Base-by-base conservation (phyloP, 2,888 invertebrate genomes). In the Pecten maximus region DNA sequence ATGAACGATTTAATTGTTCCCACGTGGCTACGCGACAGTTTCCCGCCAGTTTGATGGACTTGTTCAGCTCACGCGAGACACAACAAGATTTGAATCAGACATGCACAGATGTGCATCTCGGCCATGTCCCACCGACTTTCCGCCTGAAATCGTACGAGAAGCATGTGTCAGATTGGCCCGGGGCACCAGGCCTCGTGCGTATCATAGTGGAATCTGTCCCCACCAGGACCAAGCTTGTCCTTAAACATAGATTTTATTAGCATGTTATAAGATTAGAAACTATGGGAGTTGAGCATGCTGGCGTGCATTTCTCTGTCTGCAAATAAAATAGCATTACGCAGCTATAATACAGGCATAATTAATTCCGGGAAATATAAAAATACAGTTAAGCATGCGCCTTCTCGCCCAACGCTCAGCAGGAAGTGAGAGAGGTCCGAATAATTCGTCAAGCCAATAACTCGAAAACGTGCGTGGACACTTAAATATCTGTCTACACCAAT, bases 1-100 rank as follows among this genome's bases (percentile, higher is more conserved):
- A 74, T 74, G 74, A 35, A 10, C 74, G 74, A 35, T 74, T 35
- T 28, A 74, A 74, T 74, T 74, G 74, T 74, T 35, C 74, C 74
- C 74, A 15, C 35, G 74, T 74, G 74, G 74, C 74, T 0, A 35
- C 35, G 35, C 74, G 74, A 74, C 74, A 74, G 74, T 74, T 74
- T 74, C 74, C 74, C 74, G 74, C 74, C 74, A 74, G 10, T 74
- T 74, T 74, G 74, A 74, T 74, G 74, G 74, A 74, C 74, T 28
- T 35, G 74, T 35, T 74, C 74, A 74, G 19, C 28, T 74, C 74
- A 74, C 28, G 74, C 35, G 74, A 28, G 28, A 74, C 74, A 74
- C 74, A 35, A 35, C 74, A 28, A 74, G 74, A 74, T 74, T 35
- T 74, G 74, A 28, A 74, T 74, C 74, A 28, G 74, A 74, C 74